These are phyloP conservation scores for Gymnarchus niloticus DNA, from an alignment of 2,113 vertebrate species.

Conservation along the genomic window DNA sequence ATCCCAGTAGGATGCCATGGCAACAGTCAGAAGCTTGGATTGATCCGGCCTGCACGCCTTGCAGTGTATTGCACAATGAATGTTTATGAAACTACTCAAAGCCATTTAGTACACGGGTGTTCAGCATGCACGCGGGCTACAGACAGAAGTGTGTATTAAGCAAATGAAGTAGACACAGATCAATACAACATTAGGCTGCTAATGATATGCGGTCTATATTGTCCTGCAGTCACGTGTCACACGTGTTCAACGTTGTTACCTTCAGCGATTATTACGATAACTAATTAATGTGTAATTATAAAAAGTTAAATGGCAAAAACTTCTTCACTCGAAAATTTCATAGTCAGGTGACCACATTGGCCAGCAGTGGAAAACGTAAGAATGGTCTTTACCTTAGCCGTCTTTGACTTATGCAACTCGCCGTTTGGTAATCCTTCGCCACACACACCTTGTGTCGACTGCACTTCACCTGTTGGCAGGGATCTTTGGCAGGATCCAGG, in stretches of 20 bases:
- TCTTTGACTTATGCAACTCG: constrained; percentile 84
- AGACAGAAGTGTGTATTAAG: background rate
- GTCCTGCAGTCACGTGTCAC: background rate
- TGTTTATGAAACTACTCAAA: background rate
- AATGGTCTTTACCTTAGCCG: constrained; percentile 60
- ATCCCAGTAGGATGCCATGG: constrained; percentile 10
- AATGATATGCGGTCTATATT: background rate
- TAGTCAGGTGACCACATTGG: background rate
- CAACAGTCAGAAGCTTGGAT: constrained; percentile 5
- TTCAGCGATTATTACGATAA: background rate
- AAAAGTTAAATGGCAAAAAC: background rate
- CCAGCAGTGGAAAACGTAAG: background rate
- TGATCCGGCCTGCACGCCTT: background rate
- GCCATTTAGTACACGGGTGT: background rate
- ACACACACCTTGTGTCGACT: constrained; percentile 89
- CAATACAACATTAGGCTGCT: background rate
- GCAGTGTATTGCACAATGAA: background rate
- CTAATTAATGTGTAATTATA: background rate
- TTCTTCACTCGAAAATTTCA: background rate
- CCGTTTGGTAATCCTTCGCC: constrained; percentile 79
- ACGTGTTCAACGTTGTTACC: background rate
- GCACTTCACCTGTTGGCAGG: constrained; percentile 93
- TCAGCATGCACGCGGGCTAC: background rate
- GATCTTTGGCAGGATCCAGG: constrained; percentile 88
- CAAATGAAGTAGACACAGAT: background rate